A percentile compares a stretch with the other conserved stretches of the same genome.
Evolutionary conservation across 2,113 vertebrate genomes (phyloP).

Genomic region (Carassius gibelio): DNA sequence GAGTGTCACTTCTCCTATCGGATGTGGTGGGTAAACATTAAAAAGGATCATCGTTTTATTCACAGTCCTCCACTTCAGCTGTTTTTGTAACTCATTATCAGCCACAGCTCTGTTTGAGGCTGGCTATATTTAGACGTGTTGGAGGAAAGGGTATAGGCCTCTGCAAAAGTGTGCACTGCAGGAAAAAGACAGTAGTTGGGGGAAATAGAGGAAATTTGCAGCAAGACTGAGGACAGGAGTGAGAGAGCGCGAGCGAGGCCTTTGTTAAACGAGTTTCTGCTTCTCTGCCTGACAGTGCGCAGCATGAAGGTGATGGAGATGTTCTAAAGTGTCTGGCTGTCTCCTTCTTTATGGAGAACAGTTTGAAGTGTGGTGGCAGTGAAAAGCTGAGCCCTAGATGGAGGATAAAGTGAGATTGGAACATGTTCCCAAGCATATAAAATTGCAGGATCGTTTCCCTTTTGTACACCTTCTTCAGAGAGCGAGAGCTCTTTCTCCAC

Average conservation of each 20-base stretch:
- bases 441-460: constrained; percentile 10
- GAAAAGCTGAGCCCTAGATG: neutral
- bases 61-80: constrained; percentile 39
- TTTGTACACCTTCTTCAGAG: neutral
- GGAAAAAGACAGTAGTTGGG: constrained; percentile 46
- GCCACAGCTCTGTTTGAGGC: constrained; percentile 70
- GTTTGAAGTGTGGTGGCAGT: constrained; percentile 4
- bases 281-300: constrained; percentile 44
- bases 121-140: constrained; percentile 74
- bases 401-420: constrained; percentile 7
- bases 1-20: neutral
- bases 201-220: neutral
- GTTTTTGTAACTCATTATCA: constrained; percentile 69
- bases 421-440: neutral
- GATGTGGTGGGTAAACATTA: constrained; percentile 18
- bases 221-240: constrained; percentile 8
- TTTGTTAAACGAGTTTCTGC: constrained; percentile 47
- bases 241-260: constrained; percentile 25
- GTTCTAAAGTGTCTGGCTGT: constrained; percentile 15
- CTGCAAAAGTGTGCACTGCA: constrained; percentile 64
- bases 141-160: constrained; percentile 66
- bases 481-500: constrained; percentile 23
- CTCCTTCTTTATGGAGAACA: neutral
- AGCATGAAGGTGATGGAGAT: constrained; percentile 35
- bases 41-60: constrained; percentile 44